A percentile compares a stretch with the other conserved stretches of the same genome.
phyloP scores from a whole-genome alignment of 2,113 vertebrate species.

The Galeopterus variegatus region DNA sequence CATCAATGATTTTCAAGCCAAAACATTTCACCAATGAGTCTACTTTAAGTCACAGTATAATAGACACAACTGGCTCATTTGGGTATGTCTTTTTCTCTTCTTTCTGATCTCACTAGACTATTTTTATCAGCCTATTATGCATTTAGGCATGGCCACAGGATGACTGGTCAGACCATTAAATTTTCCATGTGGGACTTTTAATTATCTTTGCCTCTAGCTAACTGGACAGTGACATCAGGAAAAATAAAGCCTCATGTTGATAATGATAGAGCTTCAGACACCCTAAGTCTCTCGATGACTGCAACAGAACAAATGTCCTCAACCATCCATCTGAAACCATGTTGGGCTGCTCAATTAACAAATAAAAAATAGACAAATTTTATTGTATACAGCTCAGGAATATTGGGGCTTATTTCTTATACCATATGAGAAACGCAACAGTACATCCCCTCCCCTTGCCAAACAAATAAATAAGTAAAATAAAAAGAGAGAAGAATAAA shows the following conservation, averaged over 20 bases:
- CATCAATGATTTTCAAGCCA: neutral
- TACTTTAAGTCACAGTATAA: neutral
- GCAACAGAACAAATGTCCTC: neutral
- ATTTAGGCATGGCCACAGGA: neutral
- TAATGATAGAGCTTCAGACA: neutral
- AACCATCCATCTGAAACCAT: neutral
- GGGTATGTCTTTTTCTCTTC: neutral
- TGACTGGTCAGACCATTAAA: accelerated
- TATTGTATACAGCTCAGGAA: neutral
- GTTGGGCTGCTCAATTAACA: neutral
- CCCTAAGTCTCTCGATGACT: neutral
- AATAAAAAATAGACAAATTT: neutral
- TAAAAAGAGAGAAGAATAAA: too few species aligned
- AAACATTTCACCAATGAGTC: neutral
- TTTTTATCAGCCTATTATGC: neutral
- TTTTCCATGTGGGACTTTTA: neutral
- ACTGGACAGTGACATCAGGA: neutral
- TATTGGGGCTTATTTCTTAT: neutral
- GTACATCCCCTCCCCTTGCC: accelerated
- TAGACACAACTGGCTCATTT: neutral
- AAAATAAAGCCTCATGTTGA: neutral
- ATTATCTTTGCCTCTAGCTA: neutral
- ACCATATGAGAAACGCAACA: neutral
- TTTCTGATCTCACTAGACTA: neutral
- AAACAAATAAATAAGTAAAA: neutral